phyloP scores from a whole-genome alignment of 2,113 vertebrate species.

The Beaufortia kweichowensis region DNA sequence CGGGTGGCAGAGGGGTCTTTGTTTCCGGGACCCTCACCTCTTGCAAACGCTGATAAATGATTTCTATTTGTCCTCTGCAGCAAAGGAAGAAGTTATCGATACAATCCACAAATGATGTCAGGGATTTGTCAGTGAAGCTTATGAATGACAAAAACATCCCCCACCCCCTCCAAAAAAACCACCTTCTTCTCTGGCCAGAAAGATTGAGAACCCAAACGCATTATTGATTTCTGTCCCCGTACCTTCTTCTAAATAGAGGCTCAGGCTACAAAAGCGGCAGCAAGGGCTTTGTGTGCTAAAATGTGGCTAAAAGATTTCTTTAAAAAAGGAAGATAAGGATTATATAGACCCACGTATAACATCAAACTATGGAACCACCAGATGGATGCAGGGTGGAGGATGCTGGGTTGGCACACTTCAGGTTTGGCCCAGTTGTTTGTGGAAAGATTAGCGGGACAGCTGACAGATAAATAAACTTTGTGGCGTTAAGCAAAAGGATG shows the following conservation, averaged over 20 bases:
- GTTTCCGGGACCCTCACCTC: conserved; percentile 76
- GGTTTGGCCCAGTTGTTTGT: conserved; percentile 67
- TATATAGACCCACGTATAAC: conserved; percentile 90
- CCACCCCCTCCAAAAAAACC: conserved; percentile 60
- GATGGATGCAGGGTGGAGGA: conserved; percentile 65
- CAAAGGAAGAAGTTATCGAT: conserved; percentile 93
- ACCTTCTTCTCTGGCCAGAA: conserved; percentile 82
- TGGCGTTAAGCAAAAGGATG: conserved; percentile 68
- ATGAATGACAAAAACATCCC: conserved; percentile 94
- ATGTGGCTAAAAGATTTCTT: conserved; percentile 93
- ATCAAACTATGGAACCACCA: conserved; percentile 75
- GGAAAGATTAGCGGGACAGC: conserved; percentile 71
- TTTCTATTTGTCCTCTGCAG: conserved; percentile 96
- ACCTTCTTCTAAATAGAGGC: conserved; percentile 93
- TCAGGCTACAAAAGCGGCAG: conserved; percentile 90
- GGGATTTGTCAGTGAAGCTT: conserved; percentile 96
- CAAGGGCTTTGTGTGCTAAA: conserved; percentile 93
- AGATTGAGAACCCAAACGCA: conserved; percentile 95
- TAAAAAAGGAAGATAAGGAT: conserved; percentile 66
- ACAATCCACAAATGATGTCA: conserved; percentile 93
- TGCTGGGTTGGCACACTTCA: conserved; percentile 55
- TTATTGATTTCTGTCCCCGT: conserved; percentile 88
- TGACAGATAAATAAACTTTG: conserved; percentile 76
- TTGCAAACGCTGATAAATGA: conserved; percentile 93
- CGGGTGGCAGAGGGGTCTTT: conserved; percentile 80